Evolutionary conservation across 2,797 vertebrate species (phyloP), one percentile per base, ranked within the genome.

Genomic region (Melanotaenia maccullochi): DNA sequence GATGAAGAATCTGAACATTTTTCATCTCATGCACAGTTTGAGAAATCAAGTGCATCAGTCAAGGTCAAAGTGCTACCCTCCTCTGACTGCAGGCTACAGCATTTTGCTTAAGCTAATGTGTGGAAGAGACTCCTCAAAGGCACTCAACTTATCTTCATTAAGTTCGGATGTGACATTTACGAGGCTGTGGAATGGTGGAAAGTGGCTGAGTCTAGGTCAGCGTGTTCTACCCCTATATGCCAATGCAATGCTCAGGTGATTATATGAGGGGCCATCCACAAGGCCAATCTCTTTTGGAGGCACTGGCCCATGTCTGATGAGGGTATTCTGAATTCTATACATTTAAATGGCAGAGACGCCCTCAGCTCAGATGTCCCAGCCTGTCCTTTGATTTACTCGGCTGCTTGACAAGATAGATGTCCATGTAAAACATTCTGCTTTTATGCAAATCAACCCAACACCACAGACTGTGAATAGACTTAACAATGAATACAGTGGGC

Each of bases 281-380:
- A 92, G 92, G 92, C 92, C 92, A 93, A 92, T 93, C 90, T 91
- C 90, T 92, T 92, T 89, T 77, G 69, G 89, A 79, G 69, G 87
- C 89, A 18, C 86, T 92, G 92, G 93, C 85, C 93, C 91, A n/a
- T 90, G 88, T 94, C 93, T 94, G 93, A 94, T 95, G 93, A 95
- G 82, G 87, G 87, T 90, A 90, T 89, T 94, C 90, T 92, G 90
- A 92, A 94, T 94, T 93, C 92, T 93, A 91, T 93, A 94, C 92
- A 95, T 94, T 93, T 94, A 93, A 94, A 95, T 94, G 90, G 90
- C 89, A 25, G 83, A 69, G 80, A 83, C 65, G 83, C 86, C 89
- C 90, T 91, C 83, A 61, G 79, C 78, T 90, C 72, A 73, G 82
- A 79, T 79, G 83, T 72, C 78, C 65, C 71, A 59, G 60, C 60